Conservation (phyloP, 2,888 invertebrate genomes). For the Myopa tessellatipennis region DNA sequence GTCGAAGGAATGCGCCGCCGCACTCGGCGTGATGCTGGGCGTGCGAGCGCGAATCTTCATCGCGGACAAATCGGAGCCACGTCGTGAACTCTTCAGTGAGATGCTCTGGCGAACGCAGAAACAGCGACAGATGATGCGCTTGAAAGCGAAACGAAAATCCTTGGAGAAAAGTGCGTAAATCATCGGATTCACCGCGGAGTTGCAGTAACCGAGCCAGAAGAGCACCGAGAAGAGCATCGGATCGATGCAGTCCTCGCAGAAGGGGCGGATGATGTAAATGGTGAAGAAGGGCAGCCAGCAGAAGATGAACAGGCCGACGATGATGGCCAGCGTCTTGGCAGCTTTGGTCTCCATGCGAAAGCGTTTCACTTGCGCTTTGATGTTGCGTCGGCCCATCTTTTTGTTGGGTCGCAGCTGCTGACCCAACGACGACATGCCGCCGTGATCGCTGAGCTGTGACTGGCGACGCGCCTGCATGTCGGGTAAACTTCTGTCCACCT, state of each 20-base stretch:
- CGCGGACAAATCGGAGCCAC: constrained; percentile 73
- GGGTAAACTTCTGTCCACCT: constrained; percentile 69
- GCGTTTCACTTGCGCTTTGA: constrained; percentile 90
- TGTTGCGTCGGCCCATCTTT: constrained; percentile 88
- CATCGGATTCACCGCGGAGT: constrained; percentile 94
- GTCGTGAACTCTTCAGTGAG: constrained; percentile 68
- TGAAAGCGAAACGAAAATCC: constrained; percentile 95
- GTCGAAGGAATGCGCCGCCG: constrained; percentile 70
- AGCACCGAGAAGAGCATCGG: constrained; percentile 88
- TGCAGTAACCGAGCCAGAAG: constrained; percentile 98
- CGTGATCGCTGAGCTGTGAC: constrained; percentile 54
- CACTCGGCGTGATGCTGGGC: constrained; percentile 71
- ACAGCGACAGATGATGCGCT: constrained; percentile 89
- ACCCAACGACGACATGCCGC: constrained; percentile 63
- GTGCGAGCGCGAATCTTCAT: constrained; percentile 70
- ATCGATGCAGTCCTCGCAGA: constrained; percentile 86
- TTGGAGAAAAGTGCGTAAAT: constrained; percentile 95
- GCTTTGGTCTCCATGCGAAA: constrained; percentile 97
- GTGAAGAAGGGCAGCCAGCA: constrained; percentile 99
- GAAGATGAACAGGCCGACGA: constrained; percentile 95
- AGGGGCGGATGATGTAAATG: constrained; percentile 90
- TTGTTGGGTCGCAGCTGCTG: constrained; percentile 69
- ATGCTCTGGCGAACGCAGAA: constrained; percentile 73
- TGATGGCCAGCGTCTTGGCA: constrained; percentile 95
- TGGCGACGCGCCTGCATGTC: constrained; percentile 65